Base-by-base conservation (phyloP, 2,888 invertebrate species). In the Uloborus plumipes region DNA sequence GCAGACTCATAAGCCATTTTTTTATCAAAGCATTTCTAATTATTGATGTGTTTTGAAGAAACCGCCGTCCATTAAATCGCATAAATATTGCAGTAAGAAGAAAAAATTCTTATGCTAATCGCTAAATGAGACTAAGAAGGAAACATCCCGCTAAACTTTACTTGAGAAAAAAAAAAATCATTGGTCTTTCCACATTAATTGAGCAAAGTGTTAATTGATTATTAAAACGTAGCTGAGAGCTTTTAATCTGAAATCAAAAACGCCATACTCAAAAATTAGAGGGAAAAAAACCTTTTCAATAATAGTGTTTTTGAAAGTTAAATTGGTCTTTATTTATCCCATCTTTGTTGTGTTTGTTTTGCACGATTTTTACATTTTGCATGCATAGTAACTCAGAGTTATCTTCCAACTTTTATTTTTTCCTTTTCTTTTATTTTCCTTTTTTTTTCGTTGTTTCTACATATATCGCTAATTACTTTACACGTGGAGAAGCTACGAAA, bases 191-290 rank as follows among this genome's bases (percentile, higher is more conserved):
- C 49, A 15, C 66, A 16, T 49, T 81, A 70, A 81, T 81, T 70
- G 61, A 39, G 39, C 50, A 16, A 59, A 18, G 31, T 65, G 50
- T 74, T 81, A 81, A 81, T 81, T 81, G 65, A 74, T 74, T 81
- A 74, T 74, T 81, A 74, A 81, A 49, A 70, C 55, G 49, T 67
- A n/a, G 59, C 67, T 47, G 73, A 62, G 50, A 55, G 69, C 50
- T 70, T 70, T 81, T 81, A 81, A 74, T 74, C 55, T 51, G 59
- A 64, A 20, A 39, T 39, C 39, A 39, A 39, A 39, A 39, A 39
- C 39, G 39, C 39, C 39, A 39, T 39, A 4, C 39, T 9, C 39
- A 9, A 39, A 39, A 39, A 39, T 11, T 39, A 9, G n/a, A 73
- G 50, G 64, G 53, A 26, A 47, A 75, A 49, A 72, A 59, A 61